Base-by-base conservation (phyloP, 2,797 vertebrate genomes). In the Malurus leucopterus region DNA sequence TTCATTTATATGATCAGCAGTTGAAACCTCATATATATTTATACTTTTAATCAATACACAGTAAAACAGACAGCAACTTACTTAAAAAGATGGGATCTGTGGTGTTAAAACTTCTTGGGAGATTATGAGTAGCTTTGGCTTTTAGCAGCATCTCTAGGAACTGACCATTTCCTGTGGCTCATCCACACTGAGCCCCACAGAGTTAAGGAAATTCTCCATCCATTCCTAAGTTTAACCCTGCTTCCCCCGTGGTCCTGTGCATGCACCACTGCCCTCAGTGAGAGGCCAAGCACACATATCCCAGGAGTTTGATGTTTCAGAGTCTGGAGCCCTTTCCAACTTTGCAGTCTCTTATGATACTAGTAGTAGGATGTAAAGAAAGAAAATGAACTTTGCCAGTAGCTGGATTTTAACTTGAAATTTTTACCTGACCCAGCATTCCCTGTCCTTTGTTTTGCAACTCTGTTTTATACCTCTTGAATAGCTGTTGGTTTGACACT, bases 241-340 rank as follows among this genome's bases (percentile, higher is more conserved):
- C 29, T 59, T 85, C 4, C 6, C 15, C 14, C 3, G 2, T 2
- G 4, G 29, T 67, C 34, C 23, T 18, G 1, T 2, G 2, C 11
- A 38, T 0, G 0, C 13, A 24, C 9, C 23, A 19, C 44, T 55
- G 9, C 3, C 10, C 5, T 26, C 47, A 65, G 29, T 1, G 4
- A 54, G 15, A 7, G 8, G 10, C 2, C 54, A 54, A 21, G 13
- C 15, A 49, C 30, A 57, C 4, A 3, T 14, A n/a, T 49, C 29
- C n/a, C 57, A 50, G 23, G 14, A 74, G 6, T 14, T 62, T 62
- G 34, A 21, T 23, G 4, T 13, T 78, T 72, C 41, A 20, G 32
- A 19, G 26, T 41, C 26, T 23, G n/a, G 50, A 55, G 14, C 9
- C 7, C 21, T 26, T 81, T 55, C 38, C 41, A 40, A 18, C 6